phyloP scores from a whole-genome alignment of 1,140 invertebrate species.

The Atta cephalotes region DNA sequence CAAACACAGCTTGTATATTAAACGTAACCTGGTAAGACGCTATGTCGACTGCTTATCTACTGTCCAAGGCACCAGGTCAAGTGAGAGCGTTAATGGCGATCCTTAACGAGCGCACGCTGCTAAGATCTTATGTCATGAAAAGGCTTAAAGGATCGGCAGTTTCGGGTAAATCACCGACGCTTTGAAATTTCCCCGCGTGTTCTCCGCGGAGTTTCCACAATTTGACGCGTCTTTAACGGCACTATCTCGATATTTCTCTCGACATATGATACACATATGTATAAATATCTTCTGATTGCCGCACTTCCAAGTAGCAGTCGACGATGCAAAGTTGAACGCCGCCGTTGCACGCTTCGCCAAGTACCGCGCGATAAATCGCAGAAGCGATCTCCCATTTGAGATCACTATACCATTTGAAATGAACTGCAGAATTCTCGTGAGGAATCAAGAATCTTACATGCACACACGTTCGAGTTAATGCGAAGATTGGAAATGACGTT shows the following conservation, averaged over 20 bases:
- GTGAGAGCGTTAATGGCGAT: background rate
- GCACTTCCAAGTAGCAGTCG: constrained; percentile 30
- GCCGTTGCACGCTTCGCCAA: constrained; percentile 48
- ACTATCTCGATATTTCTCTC: constrained; percentile 35
- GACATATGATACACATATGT: constrained; percentile 6
- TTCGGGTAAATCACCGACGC: background rate
- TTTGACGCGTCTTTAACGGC: constrained; percentile 22
- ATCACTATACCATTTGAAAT: constrained; percentile 36
- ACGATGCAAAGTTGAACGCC: constrained; percentile 71
- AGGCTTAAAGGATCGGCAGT: background rate
- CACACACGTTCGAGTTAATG: constrained; percentile 26
- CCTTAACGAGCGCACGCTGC: background rate
- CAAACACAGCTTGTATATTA: constrained; percentile 86
- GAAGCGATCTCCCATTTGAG: constrained; percentile 27
- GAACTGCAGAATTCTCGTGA: constrained; percentile 50
- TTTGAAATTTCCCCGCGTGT: background rate
- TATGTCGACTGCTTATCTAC: constrained; percentile 75
- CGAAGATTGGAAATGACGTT: constrained; percentile 5
- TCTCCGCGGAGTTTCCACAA: constrained; percentile 29
- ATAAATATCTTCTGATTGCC: constrained; percentile 37
- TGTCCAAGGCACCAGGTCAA: constrained; percentile 61
- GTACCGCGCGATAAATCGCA: constrained; percentile 59
- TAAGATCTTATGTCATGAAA: background rate
- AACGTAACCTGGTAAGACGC: constrained; percentile 79
- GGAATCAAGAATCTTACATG: constrained; percentile 31